Evolutionary conservation across 2,888 invertebrate genomes (phyloP).

Genomic region (Cylindroiulus punctatus): DNA sequence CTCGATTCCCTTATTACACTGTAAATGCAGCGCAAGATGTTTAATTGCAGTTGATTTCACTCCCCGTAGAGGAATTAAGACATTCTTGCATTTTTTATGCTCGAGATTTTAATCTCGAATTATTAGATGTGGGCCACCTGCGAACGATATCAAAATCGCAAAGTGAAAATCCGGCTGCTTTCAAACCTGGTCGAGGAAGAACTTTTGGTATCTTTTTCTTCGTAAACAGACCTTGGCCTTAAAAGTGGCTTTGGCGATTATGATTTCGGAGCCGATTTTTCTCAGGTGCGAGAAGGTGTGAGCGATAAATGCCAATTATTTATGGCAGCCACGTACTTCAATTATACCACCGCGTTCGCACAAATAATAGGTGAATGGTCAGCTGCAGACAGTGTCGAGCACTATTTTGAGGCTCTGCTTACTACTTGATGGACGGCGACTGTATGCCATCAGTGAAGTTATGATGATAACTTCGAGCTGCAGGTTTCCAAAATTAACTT

Average conservation of each 20-base stretch:
- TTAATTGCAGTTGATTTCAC: conserved; percentile 29
- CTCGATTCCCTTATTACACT: conserved; percentile 19
- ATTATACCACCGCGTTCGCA: background rate
- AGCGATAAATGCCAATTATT: background rate
- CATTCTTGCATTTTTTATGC: conserved; percentile 40
- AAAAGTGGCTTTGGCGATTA: background rate
- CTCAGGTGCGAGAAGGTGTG: background rate
- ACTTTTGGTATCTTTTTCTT: background rate
- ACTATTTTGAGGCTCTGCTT: too few relatives aligned
- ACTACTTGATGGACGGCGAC: too few relatives aligned
- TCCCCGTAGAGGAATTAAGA: conserved; percentile 57
- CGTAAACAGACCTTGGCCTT: conserved; percentile 19
- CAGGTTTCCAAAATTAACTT: too few relatives aligned
- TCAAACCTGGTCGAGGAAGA: background rate
- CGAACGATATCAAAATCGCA: background rate
- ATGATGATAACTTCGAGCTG: too few relatives aligned
- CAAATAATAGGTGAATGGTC: background rate
- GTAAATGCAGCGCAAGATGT: background rate
- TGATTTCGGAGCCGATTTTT: background rate
- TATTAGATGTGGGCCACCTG: conserved; percentile 25
- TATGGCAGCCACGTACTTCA: conserved; percentile 16
- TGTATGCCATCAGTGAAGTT: too few relatives aligned
- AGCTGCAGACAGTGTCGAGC: background rate
- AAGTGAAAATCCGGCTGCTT: background rate
- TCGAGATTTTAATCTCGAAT: background rate